These are phyloP conservation scores for Holcopasites calliopsidis DNA, from an alignment of 1,140 invertebrate genomes.

Conservation along the genomic window DNA sequence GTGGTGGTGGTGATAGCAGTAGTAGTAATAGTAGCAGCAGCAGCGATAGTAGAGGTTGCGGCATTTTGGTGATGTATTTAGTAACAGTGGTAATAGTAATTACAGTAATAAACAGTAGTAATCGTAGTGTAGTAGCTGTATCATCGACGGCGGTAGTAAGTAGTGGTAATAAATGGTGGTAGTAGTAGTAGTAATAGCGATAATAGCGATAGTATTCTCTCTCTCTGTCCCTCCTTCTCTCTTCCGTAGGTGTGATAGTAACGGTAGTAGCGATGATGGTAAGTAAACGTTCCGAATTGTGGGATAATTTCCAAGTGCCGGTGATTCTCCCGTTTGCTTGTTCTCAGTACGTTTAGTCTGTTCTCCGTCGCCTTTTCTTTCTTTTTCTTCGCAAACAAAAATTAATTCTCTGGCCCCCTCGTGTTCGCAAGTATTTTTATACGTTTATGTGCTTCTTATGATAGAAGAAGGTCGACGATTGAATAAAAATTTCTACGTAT, in stretches of 20 bases:
- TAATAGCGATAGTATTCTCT: constrained; percentile 40
- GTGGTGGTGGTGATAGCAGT: constrained; percentile 34
- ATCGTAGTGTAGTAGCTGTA: constrained; percentile 41
- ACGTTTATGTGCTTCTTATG: constrained; percentile 5
- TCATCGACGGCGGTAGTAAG: constrained; percentile 41
- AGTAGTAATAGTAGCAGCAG: constrained; percentile 42
- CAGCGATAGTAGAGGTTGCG: constrained; percentile 29
- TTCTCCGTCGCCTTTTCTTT: background rate
- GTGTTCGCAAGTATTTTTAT: background rate
- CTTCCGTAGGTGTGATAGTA: constrained; percentile 29
- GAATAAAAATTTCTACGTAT: constrained; percentile 46
- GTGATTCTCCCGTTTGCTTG: constrained; percentile 16
- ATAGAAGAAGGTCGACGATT: constrained; percentile 14
- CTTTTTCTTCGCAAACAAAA: background rate
- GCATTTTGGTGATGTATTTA: constrained; percentile 24
- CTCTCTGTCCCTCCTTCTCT: constrained; percentile 21
- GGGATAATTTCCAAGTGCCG: constrained; percentile 63
- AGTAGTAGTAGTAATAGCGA: constrained; percentile 32
- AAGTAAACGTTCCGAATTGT: constrained; percentile 46
- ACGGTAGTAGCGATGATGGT: constrained; percentile 57
- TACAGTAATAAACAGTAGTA: constrained; percentile 52
- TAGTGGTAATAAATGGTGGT: constrained; percentile 35
- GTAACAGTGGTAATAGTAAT: constrained; percentile 48
- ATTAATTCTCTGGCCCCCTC: background rate
- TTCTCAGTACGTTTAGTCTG: background rate